Base-by-base conservation (phyloP, 1,140 invertebrate genomes). In the Triops cancriformis region DNA sequence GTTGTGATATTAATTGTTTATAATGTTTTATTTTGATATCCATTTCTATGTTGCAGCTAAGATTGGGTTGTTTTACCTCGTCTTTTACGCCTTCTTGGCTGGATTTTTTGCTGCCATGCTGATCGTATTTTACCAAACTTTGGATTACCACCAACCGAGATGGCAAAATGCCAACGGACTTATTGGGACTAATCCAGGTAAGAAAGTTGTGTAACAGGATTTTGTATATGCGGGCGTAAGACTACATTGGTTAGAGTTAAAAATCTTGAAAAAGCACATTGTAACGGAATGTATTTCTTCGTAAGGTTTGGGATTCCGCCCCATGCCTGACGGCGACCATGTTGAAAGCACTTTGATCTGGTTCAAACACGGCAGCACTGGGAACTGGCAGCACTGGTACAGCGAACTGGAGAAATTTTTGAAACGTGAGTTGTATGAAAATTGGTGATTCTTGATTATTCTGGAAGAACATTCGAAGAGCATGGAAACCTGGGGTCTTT, bases 301-400 rank as follows among this genome's bases (percentile, higher is more conserved):
- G 23, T 6, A 83, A 91, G 94, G 93, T 83, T 88, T 98, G 82
- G 95, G 95, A 80, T 98, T 97, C 87, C 88, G 95, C 82, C 96
- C 96, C 76, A 94, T 95, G 90, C 95, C 96, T 45, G 91, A 92
- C 80, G 88, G 90, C 78, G 90, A 90, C 78, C 95, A 96, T 85
- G 91, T 96, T 81, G 94, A 96, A 84, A 96, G 94, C 83, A 97
- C 96, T 73, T 88, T 98, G 77, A 94, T 98, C 83, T 95, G 94
- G 91, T 97, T 96, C 87, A 91, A 91, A 84, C 89, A 91, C 80
- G 90, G 89, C 79, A 91, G 93, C 80, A 87, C 89, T 82, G 90
- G 91, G 74, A 94, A 93, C 82, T 91, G 90, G 83, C 87, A 90
- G 80, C 89, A 91, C 80, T 96, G 94, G 94, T 89, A 90, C 75